Evolutionary conservation across 2,888 invertebrate genomes (phyloP).

Genomic region (Lottia gigantea): DNA sequence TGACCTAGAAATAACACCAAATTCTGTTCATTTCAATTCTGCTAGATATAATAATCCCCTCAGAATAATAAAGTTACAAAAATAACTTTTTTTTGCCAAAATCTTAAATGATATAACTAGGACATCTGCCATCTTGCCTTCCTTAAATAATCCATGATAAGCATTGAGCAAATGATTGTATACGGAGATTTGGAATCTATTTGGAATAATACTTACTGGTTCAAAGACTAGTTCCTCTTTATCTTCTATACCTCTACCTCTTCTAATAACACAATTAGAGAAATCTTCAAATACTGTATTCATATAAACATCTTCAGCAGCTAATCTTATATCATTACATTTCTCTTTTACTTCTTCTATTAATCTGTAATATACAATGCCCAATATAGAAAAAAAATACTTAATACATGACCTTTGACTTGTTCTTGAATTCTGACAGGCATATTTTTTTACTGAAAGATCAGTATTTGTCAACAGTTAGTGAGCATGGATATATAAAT

Average conservation of each 20-base stretch:
- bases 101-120: no score
- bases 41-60: no score
- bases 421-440: no score
- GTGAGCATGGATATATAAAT: no score
- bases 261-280: constrained; percentile 75
- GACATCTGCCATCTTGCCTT: no score
- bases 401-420: no score
- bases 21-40: neutral
- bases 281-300: constrained; percentile 89
- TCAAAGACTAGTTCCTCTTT: constrained; percentile 75
- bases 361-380: constrained; percentile 74
- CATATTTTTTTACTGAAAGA: no score
- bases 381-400: no score
- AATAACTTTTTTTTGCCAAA: no score
- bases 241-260: constrained; percentile 74
- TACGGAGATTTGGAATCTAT: no score
- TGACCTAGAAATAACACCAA: constrained; percentile 59
- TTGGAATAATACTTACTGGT: constrained; percentile 72
- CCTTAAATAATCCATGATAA: neutral
- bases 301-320: constrained; percentile 93
- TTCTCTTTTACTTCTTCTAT: constrained; percentile 92
- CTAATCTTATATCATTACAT: constrained; percentile 78
- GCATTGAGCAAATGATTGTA: no score
- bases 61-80: neutral
- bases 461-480: no score